Conservation (phyloP, 92 coral and sea anemone species). For the Chrysogorgia sp. region DNA sequence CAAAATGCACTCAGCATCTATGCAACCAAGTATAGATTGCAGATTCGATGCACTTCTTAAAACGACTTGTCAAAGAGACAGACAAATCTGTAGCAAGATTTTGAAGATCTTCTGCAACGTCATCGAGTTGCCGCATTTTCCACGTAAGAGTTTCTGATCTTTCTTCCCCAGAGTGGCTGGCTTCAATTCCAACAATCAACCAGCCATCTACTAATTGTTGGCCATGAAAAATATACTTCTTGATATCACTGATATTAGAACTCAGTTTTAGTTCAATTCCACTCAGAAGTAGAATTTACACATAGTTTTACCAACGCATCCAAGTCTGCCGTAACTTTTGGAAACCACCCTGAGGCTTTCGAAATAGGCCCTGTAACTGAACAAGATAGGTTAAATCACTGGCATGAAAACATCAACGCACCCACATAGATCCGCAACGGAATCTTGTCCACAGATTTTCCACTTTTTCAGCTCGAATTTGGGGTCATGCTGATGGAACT, state of each 20-base stretch:
- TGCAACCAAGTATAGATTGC: constrained; percentile 1
- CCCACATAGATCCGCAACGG: constrained; percentile 7
- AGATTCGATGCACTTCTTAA: not conserved
- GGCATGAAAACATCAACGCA: no score
- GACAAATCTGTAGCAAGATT: not conserved
- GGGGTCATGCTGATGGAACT: not conserved
- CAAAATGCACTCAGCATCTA: not conserved
- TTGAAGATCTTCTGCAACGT: constrained; percentile 1
- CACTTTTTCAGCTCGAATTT: not conserved
- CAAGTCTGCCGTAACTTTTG: not conserved
- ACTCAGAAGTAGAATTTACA: not conserved
- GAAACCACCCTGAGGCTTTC: constrained; percentile 4
- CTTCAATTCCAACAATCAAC: not conserved
- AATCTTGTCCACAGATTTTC: constrained; percentile 6
- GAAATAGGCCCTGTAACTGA: no score
- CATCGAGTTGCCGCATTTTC: constrained; percentile 6
- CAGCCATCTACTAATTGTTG: constrained; percentile 17
- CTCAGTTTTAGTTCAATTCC: not conserved
- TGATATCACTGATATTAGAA: not conserved
- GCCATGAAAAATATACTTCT: constrained; percentile 2
- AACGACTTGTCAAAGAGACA: constrained; percentile 9
- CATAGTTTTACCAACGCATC: not conserved
- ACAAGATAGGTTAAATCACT: no score
- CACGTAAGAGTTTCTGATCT: not conserved
- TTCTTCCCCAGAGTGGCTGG: no score